Percentiles rank a stretch among this genome's conserved stretches.
Conservation (phyloP, 2,113 vertebrate species). For the Nannospalax galili region DNA sequence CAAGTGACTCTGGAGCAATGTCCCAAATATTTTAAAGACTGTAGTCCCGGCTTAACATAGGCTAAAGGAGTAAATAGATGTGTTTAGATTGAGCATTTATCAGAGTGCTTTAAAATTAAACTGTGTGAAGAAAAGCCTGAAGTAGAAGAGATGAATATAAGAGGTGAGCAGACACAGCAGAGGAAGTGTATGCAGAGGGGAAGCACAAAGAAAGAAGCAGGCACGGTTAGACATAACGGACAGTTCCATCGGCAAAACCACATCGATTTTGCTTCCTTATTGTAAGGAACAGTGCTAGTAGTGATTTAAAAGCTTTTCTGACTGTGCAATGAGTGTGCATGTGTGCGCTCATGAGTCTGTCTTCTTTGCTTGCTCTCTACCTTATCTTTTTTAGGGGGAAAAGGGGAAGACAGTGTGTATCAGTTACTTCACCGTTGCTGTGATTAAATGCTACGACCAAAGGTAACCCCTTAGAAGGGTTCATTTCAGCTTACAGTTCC, state of each 20-base stretch:
- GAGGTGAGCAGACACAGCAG: background rate
- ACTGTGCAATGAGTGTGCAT: no score
- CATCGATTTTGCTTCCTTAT: slow-evolving; percentile 9
- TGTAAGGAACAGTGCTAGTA: background rate
- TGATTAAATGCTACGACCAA: no score
- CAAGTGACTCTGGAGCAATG: background rate
- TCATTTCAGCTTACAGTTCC: no score
- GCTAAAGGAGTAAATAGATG: background rate
- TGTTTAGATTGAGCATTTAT: background rate
- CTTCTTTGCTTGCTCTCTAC: background rate
- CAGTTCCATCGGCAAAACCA: background rate
- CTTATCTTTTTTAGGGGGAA: no score
- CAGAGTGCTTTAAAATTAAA: background rate
- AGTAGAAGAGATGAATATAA: background rate
- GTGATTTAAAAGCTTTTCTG: background rate
- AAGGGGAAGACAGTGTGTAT: no score
- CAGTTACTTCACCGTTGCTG: no score
- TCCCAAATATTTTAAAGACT: background rate
- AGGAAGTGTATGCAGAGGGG: background rate
- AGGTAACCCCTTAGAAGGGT: no score
- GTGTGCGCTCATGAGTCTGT: background rate
- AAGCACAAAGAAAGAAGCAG: background rate
- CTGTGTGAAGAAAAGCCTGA: background rate
- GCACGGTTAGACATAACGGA: background rate
- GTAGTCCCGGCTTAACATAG: background rate